Percentiles rank a stretch among this genome's conserved stretches.
Evolutionary conservation across 2,113 vertebrate species (phyloP).

Genomic region (Todiramphus chloris): DNA sequence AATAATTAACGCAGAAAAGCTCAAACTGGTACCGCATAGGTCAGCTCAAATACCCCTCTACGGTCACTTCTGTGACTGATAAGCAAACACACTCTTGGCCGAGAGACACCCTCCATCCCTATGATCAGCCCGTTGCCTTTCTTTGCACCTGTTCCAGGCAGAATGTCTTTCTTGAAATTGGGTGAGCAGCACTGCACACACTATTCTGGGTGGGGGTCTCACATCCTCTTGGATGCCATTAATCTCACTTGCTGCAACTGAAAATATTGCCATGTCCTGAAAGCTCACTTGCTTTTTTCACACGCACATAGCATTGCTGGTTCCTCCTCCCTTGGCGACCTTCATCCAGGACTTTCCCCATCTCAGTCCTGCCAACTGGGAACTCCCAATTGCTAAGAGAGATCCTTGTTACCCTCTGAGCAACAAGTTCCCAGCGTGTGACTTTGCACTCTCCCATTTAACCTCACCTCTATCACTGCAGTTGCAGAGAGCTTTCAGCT

Average conservation of each 20-base stretch:
- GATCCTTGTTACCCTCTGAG: neutral
- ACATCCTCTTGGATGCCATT: neutral
- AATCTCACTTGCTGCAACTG: neutral
- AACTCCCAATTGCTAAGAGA: neutral
- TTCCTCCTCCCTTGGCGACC: neutral
- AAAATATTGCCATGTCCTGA: neutral
- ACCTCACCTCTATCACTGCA: neutral
- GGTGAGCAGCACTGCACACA: neutral
- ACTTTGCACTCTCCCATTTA: neutral
- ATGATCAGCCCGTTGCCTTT: neutral
- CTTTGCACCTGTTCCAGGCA: conserved; percentile 30
- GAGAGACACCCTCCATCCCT: neutral
- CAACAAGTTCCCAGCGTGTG: neutral
- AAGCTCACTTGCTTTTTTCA: neutral
- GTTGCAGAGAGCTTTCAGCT: neutral
- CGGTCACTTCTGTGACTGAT: neutral
- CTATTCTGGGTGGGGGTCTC: neutral
- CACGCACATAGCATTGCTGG: fast-evolving
- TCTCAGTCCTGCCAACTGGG: neutral
- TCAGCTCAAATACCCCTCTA: neutral
- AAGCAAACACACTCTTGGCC: neutral
- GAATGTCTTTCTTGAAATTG: neutral
- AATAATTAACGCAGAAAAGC: conserved; percentile 42
- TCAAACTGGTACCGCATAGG: neutral
- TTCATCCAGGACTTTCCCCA: neutral